These are phyloP conservation scores for Formicarius rufipectus DNA, from an alignment of 2,113 vertebrate species.

Conservation along the genomic window DNA sequence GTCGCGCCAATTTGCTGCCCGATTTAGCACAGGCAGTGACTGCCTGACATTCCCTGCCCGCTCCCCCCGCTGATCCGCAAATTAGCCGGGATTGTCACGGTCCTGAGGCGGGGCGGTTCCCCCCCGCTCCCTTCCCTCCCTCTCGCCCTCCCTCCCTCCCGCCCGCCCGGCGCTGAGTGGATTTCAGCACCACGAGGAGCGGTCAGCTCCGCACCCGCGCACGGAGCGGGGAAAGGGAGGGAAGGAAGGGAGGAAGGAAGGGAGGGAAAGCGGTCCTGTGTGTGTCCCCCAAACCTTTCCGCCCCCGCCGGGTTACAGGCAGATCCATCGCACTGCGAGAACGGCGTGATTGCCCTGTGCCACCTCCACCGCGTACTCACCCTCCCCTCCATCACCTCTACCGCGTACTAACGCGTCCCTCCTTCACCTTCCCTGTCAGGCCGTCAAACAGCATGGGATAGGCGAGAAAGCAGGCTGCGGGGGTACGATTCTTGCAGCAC, in stretches of 20 bases:
- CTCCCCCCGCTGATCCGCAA: constrained; percentile 85
- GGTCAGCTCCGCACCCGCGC: constrained; percentile 81
- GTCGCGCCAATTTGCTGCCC: constrained; percentile 90
- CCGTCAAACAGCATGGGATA: not conserved
- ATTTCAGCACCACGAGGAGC: constrained; percentile 86
- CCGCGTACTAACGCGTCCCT: not conserved
- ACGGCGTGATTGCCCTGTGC: not conserved
- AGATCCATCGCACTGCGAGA: not conserved
- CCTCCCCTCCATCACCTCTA: not conserved
- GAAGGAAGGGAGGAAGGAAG: not conserved
- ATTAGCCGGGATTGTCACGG: constrained; percentile 91
- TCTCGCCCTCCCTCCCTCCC: not conserved
- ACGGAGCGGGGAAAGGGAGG: not conserved
- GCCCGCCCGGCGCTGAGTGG: not conserved
- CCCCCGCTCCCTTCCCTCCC: constrained; percentile 79
- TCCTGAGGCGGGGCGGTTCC: constrained; percentile 84
- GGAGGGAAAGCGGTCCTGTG: too few species aligned
- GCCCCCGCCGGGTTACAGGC: not conserved
- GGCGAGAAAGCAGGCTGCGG: not conserved
- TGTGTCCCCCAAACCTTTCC: not conserved
- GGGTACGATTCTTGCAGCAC: not conserved
- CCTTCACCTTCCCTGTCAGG: not conserved
- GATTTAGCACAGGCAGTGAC: constrained; percentile 86
- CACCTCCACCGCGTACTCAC: not conserved
- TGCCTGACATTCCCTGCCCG: constrained; percentile 86